Percentiles rank a stretch among this genome's conserved stretches.
Evolutionary conservation across 1,140 invertebrate species (phyloP).

Genomic region (Matsumurasca onukii): DNA sequence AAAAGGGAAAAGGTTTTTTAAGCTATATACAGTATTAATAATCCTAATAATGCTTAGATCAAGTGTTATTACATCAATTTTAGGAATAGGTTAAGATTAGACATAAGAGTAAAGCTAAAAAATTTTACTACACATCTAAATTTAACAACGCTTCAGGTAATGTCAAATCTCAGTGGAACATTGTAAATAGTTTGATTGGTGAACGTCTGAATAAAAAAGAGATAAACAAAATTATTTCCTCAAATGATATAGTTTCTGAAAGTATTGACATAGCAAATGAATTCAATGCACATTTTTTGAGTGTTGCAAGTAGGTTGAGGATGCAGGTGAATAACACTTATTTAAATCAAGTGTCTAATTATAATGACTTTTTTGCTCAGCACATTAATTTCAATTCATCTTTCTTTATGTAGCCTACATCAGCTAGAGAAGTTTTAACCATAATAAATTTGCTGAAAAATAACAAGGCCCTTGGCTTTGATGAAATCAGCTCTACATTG

Average conservation of each 20-base stretch:
- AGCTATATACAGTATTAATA: not conserved
- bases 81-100: not conserved
- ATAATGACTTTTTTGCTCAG: not conserved
- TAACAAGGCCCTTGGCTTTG: not conserved
- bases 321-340: not conserved
- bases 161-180: not conserved
- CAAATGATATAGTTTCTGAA: not conserved
- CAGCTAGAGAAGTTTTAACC: not conserved
- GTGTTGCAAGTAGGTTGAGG: not conserved
- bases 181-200: no score
- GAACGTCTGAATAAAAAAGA: not conserved
- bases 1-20: no score
- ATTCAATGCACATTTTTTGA: not conserved
- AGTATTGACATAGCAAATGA: not conserved
- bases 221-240: not conserved
- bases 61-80: not conserved
- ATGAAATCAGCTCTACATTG: slow-evolving; percentile 7
- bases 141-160: not conserved
- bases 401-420: not conserved
- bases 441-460: not conserved
- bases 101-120: slow-evolving; percentile 1
- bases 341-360: not conserved
- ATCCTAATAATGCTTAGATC: not conserved
- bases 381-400: not conserved
- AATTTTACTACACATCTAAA: not conserved